Base-by-base conservation (phyloP, 2,113 vertebrate genomes). In the Donacobius atricapilla region DNA sequence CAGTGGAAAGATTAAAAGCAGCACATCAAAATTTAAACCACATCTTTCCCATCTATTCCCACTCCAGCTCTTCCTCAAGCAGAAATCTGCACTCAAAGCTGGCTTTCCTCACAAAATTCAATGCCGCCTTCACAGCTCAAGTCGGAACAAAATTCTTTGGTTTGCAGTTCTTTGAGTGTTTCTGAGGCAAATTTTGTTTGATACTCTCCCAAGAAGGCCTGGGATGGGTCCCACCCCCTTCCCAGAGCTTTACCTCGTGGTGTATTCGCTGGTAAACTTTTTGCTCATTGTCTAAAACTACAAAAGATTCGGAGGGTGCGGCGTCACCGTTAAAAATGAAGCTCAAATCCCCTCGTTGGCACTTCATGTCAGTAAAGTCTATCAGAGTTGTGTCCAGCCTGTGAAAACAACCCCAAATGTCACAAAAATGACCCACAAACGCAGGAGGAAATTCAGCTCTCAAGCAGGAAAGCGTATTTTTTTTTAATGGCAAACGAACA, bases 331-430 rank as follows among this genome's bases (percentile, higher is more conserved):
- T 99, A 96, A 99, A 99, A 97, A 99, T 99, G 98, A 99, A 99
- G 97, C 99, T 99, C 64, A 99, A 97, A 95, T 99, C 99, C 88
- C 99, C 99, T 61, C 99, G 99, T 98, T 99, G 99, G 97, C 99
- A 99, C 98, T 99, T 99, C 99, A 99, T 99, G 97, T 99, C 99
- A 4, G 99, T 99, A 97, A 99, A 99, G 97, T 99, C 99, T 94
- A 99, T 99, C 91, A 99, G 98, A 82, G 99, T 99, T 66, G 99
- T 99, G 98, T 99, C 99, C 97, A 99, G 98, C 98, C 99, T 99
- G 97, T 45, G 87, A 73, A 95, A 94, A 94, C 2, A 95, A 1
- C 75, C 2, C 58, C 76, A 11, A 0, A 15, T 9, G 24, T 53
- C 20, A 80, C 17, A 16, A 45, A 30, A 66, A 27, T 5, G 2